Evolutionary conservation across 2,888 invertebrate genomes (phyloP), one percentile per base, ranked within the genome.

Genomic region (Nomada fucata): DNA sequence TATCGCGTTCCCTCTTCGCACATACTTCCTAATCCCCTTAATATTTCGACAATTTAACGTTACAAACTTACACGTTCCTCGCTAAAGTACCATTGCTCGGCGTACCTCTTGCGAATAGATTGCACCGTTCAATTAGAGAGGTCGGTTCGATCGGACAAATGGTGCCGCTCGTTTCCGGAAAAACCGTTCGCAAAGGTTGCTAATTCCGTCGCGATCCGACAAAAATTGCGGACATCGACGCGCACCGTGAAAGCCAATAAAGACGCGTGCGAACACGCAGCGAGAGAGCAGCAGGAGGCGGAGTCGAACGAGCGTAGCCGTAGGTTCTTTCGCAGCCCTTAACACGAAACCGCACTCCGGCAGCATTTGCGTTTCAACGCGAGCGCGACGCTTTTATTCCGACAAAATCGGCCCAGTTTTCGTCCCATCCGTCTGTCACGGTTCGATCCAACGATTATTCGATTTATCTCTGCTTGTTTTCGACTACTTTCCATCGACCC

Each of bases 291-390:
- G 53, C 42, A 52, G 50, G 61, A 67, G 55, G 53, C 26, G 44
- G 42, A 67, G 70, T 52, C 67, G 60, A 61, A 73, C 64, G 68
- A 57, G 44, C 53, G 68, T 65, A 71, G 61, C 57, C 64, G 52
- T 57, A 76, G 71, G 64, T 76, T 70, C 76, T 84, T 80, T 72
- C 80, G 47, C 55, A 63, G 36, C 68, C 79, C 74, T 76, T 83
- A 76, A 86, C 86, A 86, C 82, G 86, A 86, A 86, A 86, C 86
- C 86, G 86, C 86, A 86, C 86, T 86, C 65, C 69, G 60, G 2
- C 55, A 70, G 83, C 82, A 85, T 86, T 86, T 85, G 80, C 86
- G 83, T 86, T 85, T 85, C 80, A 83, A 85, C 79, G 76, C 50
- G 47, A 20, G 15, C 15, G 75, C 63, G 53, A 52, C 65, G 78